Conservation (phyloP, 2,888 invertebrate species). For the Pheosia tremula region DNA sequence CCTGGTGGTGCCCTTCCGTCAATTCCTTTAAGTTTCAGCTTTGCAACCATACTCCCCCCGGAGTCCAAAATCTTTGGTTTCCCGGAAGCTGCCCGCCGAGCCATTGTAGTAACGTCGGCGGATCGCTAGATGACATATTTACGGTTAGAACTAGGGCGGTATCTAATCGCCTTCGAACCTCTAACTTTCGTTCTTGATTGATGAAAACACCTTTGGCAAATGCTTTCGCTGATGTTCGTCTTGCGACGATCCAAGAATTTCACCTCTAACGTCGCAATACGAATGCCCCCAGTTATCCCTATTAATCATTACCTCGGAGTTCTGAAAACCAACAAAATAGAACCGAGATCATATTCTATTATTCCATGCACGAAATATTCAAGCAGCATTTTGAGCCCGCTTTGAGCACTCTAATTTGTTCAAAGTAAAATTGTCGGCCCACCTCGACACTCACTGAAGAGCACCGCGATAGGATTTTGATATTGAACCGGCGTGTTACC, state of each 20-base stretch:
- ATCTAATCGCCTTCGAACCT: constrained; percentile 88
- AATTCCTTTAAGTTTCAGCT: constrained; percentile 70
- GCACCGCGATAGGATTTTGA: constrained; percentile 51
- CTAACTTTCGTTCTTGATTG: constrained; percentile 88
- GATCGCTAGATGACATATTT: constrained; percentile 88
- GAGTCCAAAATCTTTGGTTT: constrained; percentile 84
- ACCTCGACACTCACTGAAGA: constrained; percentile 51
- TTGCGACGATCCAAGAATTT: constrained; percentile 86
- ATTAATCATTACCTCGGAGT: constrained; percentile 85
- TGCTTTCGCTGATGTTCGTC: constrained; percentile 85
- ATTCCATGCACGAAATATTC: constrained; percentile 85
- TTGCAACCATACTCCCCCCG: constrained; percentile 23
- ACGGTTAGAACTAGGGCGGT: constrained; percentile 87
- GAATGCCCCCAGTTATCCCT: constrained; percentile 86
- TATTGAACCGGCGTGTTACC: constrained; percentile 50
- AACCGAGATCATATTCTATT: constrained; percentile 87
- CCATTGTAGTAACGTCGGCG: constrained; percentile 82
- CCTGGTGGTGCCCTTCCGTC: constrained; percentile 90
- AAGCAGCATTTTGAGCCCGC: constrained; percentile 78
- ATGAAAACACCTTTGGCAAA: constrained; percentile 88
- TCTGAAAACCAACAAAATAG: constrained; percentile 86
- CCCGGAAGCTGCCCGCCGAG: constrained; percentile 84
- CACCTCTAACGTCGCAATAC: constrained; percentile 87
- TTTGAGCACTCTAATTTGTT: constrained; percentile 88
- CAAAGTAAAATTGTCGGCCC: constrained; percentile 85